A percentile compares a stretch with the other conserved stretches of the same genome.
Conservation (phyloP, 2,888 invertebrate species). For the Metellina segmentata region DNA sequence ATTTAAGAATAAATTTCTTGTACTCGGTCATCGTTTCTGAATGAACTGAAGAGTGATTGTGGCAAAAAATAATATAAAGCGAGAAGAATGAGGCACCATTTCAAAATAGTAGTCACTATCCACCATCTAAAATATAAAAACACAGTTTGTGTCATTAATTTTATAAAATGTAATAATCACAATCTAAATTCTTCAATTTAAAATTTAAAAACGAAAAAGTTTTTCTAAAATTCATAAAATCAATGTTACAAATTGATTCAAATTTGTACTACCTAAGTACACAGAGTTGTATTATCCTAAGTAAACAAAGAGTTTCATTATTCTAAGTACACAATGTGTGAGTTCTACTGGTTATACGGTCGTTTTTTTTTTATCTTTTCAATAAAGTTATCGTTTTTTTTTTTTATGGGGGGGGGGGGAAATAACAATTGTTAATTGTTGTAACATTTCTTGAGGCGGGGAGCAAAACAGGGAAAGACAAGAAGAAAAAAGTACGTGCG, state of each 20-base stretch:
- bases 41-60: slow-evolving; percentile 10
- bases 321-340: no score
- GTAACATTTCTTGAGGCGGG: no score
- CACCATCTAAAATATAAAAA: slow-evolving; percentile 62
- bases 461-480: no score
- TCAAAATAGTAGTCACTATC: slow-evolving; percentile 58
- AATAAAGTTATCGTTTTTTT: no score
- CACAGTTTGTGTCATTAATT: no score
- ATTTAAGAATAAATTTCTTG: slow-evolving; percentile 31
- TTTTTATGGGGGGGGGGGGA: no score
- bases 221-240: not conserved
- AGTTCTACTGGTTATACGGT: not conserved
- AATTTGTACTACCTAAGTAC: not conserved
- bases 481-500: no score
- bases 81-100: slow-evolving; percentile 48
- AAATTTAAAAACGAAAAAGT: not conserved
- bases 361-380: not conserved
- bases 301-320: no score
- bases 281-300: not conserved
- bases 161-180: not conserved
- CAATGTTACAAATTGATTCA: not conserved
- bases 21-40: slow-evolving; percentile 18
- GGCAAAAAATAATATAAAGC: slow-evolving; percentile 53
- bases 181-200: not conserved
- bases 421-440: no score